Percentiles rank a stretch among this genome's conserved stretches.
These are phyloP conservation scores for Calephelis virginiensis DNA, from an alignment of 1,140 invertebrate genomes.

Conservation along the genomic window DNA sequence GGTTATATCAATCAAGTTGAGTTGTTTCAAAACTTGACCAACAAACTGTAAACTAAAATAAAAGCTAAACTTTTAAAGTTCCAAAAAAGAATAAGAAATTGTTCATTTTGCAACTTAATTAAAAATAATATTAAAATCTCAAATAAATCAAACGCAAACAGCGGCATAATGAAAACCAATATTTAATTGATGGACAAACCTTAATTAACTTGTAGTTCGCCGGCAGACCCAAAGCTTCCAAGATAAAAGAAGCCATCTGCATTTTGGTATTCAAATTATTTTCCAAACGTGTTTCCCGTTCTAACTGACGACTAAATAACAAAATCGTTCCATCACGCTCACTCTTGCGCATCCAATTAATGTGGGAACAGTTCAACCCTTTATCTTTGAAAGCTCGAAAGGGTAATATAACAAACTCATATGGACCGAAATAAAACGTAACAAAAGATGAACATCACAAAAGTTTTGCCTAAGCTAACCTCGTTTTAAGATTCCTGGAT, in stretches of 20 bases:
- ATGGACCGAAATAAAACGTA: constrained; percentile 64
- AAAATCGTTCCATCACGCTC: constrained; percentile 66
- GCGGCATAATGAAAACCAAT: constrained; percentile 69
- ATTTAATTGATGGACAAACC: constrained; percentile 77
- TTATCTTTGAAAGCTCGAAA: constrained; percentile 43
- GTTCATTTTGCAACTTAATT: constrained; percentile 46
- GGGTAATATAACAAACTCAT: constrained; percentile 68
- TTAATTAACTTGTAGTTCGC: constrained; percentile 77
- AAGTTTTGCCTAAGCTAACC: constrained; percentile 77
- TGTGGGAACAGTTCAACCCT: constrained; percentile 57
- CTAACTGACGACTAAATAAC: constrained; percentile 43
- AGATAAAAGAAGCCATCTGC: constrained; percentile 76
- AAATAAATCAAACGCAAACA: constrained; percentile 61
- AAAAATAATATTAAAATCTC: constrained; percentile 44
- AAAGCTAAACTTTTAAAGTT: background rate
- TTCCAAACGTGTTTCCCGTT: constrained; percentile 71
- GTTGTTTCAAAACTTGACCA: too few relatives aligned
- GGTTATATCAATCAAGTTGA: too few relatives aligned
- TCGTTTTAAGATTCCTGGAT: constrained; percentile 77
- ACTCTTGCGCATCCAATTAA: constrained; percentile 55
- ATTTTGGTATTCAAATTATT: constrained; percentile 78
- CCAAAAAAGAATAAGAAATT: background rate
- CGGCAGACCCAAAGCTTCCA: constrained; percentile 52
- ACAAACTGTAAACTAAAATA: too few relatives aligned
- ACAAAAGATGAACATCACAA: constrained; percentile 72